phyloP scores from a whole-genome alignment of 2,113 vertebrate species.

The Cyphomyrus plagiostoma region DNA sequence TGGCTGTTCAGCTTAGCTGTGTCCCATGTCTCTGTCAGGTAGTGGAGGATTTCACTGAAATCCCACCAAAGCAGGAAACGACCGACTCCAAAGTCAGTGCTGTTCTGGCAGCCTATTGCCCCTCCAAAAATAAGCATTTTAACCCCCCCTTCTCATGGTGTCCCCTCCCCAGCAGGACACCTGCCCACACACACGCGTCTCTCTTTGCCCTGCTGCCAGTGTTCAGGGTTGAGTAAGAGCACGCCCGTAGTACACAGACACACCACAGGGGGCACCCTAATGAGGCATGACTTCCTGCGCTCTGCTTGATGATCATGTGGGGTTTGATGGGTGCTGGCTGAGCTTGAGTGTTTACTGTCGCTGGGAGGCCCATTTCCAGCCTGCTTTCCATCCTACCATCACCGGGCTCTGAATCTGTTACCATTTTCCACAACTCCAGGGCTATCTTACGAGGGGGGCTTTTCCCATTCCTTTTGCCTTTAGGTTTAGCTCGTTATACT shows the following conservation, averaged over 20 bases:
- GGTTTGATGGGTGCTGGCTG: background rate
- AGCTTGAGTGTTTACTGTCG: conserved; percentile 44
- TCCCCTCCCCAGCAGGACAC: background rate
- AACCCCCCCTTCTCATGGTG: background rate
- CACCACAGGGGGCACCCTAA: background rate
- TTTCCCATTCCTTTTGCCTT: conserved; percentile 35
- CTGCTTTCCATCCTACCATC: conserved; percentile 54
- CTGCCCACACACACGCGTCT: background rate
- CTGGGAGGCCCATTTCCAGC: conserved; percentile 40
- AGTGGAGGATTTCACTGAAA: background rate
- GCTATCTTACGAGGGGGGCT: conserved; percentile 30
- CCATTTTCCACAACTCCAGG: conserved; percentile 57
- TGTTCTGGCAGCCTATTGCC: background rate
- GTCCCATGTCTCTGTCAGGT: background rate
- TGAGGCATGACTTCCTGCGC: background rate
- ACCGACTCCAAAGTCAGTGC: background rate
- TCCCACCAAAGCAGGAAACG: background rate
- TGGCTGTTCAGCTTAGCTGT: background rate
- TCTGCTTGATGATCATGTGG: background rate
- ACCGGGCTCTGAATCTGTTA: conserved; percentile 41
- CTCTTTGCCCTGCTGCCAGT: background rate
- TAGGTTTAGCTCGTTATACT: background rate
- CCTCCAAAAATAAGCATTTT: background rate
- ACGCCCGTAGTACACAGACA: background rate
- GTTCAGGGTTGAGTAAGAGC: background rate